phyloP scores from a whole-genome alignment of 2,113 vertebrate genomes.

The Carassius carassius region DNA sequence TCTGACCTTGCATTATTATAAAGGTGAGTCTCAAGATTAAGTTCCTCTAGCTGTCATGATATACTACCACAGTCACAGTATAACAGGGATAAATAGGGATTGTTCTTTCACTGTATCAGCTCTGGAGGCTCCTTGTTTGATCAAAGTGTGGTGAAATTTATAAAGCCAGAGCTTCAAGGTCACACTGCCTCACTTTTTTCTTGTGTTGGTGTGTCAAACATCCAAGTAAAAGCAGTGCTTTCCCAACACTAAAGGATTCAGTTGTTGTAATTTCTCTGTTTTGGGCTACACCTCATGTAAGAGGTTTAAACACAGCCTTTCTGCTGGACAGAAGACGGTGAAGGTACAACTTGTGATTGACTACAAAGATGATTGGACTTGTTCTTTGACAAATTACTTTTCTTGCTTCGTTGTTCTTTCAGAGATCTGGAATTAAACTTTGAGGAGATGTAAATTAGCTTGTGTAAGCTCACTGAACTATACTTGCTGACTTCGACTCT shows the following conservation, averaged over 20 bases:
- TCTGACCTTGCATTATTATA: conserved; percentile 57
- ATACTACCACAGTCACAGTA: neutral
- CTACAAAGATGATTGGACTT: conserved; percentile 10
- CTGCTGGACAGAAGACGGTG: neutral
- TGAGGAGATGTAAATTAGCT: neutral
- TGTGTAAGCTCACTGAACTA: neutral
- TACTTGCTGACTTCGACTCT: neutral
- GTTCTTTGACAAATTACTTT: neutral
- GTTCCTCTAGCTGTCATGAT: conserved; percentile 29
- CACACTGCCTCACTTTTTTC: conserved; percentile 3
- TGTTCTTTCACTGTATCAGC: conserved; percentile 17
- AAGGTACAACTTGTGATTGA: neutral
- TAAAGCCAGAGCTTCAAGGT: conserved; percentile 50
- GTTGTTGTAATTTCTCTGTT: neutral
- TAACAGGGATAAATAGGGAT: conserved; percentile 52
- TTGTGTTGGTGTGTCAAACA: neutral
- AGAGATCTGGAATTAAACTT: neutral
- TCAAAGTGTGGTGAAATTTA: conserved; percentile 51
- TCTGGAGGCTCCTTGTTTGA: conserved; percentile 46
- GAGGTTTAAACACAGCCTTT: neutral
- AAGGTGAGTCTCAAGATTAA: conserved; percentile 23
- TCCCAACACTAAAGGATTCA: neutral
- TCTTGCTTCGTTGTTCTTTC: neutral
- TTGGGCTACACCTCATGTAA: neutral
- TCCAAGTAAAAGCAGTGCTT: neutral